phyloP scores from a whole-genome alignment of 2,888 invertebrate species.

The Megamerina dolium region DNA sequence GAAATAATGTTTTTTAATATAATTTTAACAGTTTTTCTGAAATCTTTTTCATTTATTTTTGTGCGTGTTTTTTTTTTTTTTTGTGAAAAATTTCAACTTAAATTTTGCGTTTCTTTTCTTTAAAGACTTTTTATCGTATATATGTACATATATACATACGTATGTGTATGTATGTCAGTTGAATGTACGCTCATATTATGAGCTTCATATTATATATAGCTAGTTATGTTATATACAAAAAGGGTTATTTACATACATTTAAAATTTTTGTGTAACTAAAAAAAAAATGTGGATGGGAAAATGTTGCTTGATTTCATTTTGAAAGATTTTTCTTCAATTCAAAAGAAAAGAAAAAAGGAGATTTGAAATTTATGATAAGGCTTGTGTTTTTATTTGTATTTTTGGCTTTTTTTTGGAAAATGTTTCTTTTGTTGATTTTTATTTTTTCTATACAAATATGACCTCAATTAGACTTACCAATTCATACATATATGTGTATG shows the following conservation, averaged over 20 bases:
- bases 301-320: too few relatives aligned
- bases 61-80: background rate
- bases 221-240: conserved; percentile 1
- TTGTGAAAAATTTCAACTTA: background rate
- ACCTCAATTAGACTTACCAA: conserved; percentile 14
- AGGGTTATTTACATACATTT: too few relatives aligned
- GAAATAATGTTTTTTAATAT: conserved; percentile 24
- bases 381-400: background rate
- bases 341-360: too few relatives aligned
- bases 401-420: too few relatives aligned
- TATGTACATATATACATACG: background rate
- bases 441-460: conserved; percentile 2
- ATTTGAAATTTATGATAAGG: conserved; percentile 12
- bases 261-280: too few relatives aligned
- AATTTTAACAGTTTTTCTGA: too few relatives aligned
- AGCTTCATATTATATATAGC: too few relatives aligned
- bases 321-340: too few relatives aligned
- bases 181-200: too few relatives aligned
- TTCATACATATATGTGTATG: too few relatives aligned
- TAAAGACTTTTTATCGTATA: background rate
- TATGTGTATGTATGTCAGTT: background rate
- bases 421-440: background rate
- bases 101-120: background rate
- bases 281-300: conserved; percentile 16
- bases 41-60: background rate